Evolutionary conservation across 2,888 invertebrate genomes (phyloP).

Genomic region (Argyresthia albistria): DNA sequence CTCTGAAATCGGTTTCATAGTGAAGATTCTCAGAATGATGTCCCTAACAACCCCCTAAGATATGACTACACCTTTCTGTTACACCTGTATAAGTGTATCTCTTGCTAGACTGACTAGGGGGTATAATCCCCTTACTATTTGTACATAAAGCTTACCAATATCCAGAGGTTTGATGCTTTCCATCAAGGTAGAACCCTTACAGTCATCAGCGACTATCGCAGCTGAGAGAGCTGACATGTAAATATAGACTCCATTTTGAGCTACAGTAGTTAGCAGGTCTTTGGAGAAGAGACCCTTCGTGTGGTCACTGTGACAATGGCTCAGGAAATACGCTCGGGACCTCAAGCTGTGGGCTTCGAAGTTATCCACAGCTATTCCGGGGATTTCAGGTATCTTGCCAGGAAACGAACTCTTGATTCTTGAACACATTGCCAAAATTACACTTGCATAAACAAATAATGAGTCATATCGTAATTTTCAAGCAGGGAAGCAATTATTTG

Average conservation of each 20-base stretch:
- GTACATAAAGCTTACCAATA: constrained; percentile 22
- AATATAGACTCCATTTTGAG: constrained; percentile 14
- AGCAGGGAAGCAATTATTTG: no score
- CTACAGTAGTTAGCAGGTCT: constrained; percentile 15
- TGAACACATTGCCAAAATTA: background rate
- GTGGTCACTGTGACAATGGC: constrained; percentile 78
- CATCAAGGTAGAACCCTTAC: constrained; percentile 11
- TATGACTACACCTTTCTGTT: no score
- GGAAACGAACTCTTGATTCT: constrained; percentile 60
- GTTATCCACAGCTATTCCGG: constrained; percentile 74
- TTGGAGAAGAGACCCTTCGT: constrained; percentile 55
- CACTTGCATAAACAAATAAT: no score
- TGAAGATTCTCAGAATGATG: no score
- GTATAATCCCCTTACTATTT: no score
- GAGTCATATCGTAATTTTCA: no score
- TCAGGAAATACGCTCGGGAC: constrained; percentile 73
- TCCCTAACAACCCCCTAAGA: no score
- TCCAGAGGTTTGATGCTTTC: constrained; percentile 22
- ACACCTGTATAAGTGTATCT: no score
- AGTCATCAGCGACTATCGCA: constrained; percentile 24
- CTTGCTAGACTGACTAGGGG: no score
- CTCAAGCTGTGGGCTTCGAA: constrained; percentile 55
- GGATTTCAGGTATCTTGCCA: constrained; percentile 74
- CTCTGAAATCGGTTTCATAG: no score
- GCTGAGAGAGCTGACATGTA: constrained; percentile 31